Evolutionary conservation across 2,888 invertebrate species (phyloP), one percentile per base, ranked within the genome.

Genomic region (Emesis furor): DNA sequence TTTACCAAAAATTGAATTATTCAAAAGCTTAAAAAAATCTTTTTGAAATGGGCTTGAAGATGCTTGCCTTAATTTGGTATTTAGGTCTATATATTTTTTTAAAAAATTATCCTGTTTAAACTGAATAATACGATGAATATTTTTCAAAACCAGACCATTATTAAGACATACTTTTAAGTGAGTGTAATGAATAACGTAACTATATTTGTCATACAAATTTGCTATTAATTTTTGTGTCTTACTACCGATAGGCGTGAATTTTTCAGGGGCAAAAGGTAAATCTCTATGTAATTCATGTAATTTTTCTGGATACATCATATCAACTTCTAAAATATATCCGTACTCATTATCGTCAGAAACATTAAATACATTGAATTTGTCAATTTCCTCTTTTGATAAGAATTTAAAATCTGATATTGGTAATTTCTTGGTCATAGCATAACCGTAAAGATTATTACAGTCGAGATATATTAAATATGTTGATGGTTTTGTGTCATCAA

Each of bases 361-460:
- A 39, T 39, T 10, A 39, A 39, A 39, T 37, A 37, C 24, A 46
- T 46, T 46, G 8, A 46, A 46, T 12, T 14, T 46, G 8, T 46
- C 46, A 46, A 46, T 46, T 14, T 46, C 10, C 14, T 46, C 46
- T 12, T 8, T 46, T 46, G 46, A 12, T 46, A 46, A 7, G 14
- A 46, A 46, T 46, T 14, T 8, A 83, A 92, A 91, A 6, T 77
- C 77, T n/a, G 82, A 75, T 73, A 59, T 37, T 55, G 73, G 73
- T 32, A 73, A n/a, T 73, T 51, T 42, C 67, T 90, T 82, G 10
- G 46, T 73, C 88, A 91, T 87, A 2, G 89, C 90, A 81, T 79
- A 88, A 4, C 91, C 91, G 79, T 92, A 92, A 37, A 92, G 79
- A 83, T 92, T 93, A 75, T 92, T 91, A 35, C 88, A 86, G 82